Percentiles rank a stretch among this genome's conserved stretches.
These are phyloP conservation scores for Acronicta alni DNA, from an alignment of 2,888 invertebrate species.

Conservation along the genomic window DNA sequence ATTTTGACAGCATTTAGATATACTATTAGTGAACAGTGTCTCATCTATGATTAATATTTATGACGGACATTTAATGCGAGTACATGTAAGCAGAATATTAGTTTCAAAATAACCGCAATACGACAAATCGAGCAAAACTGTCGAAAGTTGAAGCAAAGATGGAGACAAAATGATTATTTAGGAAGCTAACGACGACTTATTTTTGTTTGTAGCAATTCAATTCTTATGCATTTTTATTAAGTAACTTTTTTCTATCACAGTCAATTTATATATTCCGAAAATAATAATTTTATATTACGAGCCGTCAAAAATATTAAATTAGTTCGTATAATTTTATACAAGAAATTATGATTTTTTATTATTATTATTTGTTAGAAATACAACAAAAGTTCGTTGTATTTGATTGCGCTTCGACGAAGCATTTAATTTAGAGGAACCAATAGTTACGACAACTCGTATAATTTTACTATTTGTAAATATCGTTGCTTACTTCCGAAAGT, in stretches of 20 bases:
- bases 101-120: constrained; percentile 8
- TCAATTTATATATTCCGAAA: constrained; percentile 56
- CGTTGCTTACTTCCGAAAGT: constrained; percentile 47
- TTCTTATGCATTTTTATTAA: constrained; percentile 70
- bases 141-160: constrained; percentile 8
- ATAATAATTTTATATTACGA: constrained; percentile 51
- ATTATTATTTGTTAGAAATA: too few species aligned
- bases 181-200: constrained; percentile 27
- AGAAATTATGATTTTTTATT: constrained; percentile 34
- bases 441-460: constrained; percentile 13
- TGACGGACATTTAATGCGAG: constrained; percentile 73
- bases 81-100: constrained; percentile 30
- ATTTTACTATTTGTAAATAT: constrained; percentile 36
- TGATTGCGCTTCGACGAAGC: constrained; percentile 34
- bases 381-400: constrained; percentile 64
- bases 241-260: constrained; percentile 77
- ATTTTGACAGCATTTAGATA: constrained; percentile 61
- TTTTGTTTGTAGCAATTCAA: constrained; percentile 56
- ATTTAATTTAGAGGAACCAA: constrained; percentile 8
- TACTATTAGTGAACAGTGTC: constrained; percentile 47
- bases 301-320: constrained; percentile 79
- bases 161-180: constrained; percentile 12
- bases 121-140: constrained; percentile 11
- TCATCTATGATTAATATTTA: constrained; percentile 68
- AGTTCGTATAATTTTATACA: constrained; percentile 54